Percentiles rank a stretch among this genome's conserved stretches.
Evolutionary conservation across 2,797 vertebrate genomes (phyloP).

Genomic region (Tauraco hartlaubi): DNA sequence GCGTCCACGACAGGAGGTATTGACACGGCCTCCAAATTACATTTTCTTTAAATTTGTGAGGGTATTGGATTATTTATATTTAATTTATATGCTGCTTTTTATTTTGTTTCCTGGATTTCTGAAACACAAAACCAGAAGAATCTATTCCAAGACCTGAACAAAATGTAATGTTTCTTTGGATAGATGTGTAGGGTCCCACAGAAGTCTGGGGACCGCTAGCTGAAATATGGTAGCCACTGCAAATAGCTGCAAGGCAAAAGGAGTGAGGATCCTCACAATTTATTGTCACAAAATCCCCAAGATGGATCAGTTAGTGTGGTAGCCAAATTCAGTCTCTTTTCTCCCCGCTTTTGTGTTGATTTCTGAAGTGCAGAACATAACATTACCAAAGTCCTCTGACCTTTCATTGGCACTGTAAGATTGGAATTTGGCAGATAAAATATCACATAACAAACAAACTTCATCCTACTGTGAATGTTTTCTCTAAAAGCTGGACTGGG

Average conservation of each 20-base stretch:
- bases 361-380: background rate
- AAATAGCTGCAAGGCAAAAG: background rate
- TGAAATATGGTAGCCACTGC: background rate
- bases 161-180: background rate
- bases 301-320: background rate
- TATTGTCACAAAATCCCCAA: background rate
- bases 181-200: background rate
- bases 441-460: background rate
- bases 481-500: background rate
- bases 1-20: background rate
- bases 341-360: background rate
- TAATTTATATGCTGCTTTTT: background rate
- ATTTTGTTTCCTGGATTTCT: background rate
- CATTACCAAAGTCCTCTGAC: background rate
- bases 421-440: background rate
- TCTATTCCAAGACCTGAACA: background rate
- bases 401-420: background rate
- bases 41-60: background rate
- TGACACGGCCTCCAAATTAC: background rate
- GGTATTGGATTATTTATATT: background rate
- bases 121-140: background rate
- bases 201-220: background rate
- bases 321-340: background rate
- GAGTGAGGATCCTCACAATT: background rate
- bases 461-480: fast-evolving